A percentile compares a stretch with the other conserved stretches of the same genome.
phyloP scores from a whole-genome alignment of 2,888 invertebrate species.

The Trisateles emortualis region DNA sequence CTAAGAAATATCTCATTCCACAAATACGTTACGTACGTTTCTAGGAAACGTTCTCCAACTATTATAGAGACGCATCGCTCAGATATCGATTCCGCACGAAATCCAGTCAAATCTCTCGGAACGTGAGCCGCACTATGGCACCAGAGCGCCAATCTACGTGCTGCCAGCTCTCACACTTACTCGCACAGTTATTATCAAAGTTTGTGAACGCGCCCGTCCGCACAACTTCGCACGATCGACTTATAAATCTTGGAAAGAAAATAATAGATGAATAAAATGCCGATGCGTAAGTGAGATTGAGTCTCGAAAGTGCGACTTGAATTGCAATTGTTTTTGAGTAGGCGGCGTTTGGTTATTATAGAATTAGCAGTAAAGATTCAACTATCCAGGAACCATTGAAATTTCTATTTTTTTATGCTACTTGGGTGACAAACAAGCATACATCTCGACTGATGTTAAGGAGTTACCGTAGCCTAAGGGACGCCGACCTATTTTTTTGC shows the following conservation, averaged over 20 bases:
- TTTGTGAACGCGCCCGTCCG: constrained; percentile 45
- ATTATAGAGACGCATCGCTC: constrained; percentile 32
- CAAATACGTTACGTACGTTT: background rate
- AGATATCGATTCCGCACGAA: constrained; percentile 35
- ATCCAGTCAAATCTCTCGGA: constrained; percentile 44
- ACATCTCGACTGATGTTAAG: too few relatives aligned
- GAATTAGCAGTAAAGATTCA: too few relatives aligned
- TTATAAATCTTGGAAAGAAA: constrained; percentile 57
- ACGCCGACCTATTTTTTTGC: too few relatives aligned
- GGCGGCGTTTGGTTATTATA: too few relatives aligned
- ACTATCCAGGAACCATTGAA: too few relatives aligned
- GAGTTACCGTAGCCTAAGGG: too few relatives aligned
- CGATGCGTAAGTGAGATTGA: constrained; percentile 39
- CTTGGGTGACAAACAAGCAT: too few relatives aligned
- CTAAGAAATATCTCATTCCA: too few relatives aligned
- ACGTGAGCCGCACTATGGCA: constrained; percentile 36
- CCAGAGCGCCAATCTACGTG: constrained; percentile 44
- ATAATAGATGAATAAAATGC: constrained; percentile 51
- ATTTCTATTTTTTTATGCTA: too few relatives aligned
- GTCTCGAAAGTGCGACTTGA: constrained; percentile 13
- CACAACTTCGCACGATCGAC: constrained; percentile 52
- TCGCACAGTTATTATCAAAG: constrained; percentile 61
- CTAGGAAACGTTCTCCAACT: constrained; percentile 12
- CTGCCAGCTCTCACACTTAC: constrained; percentile 42
- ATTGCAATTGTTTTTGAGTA: constrained; percentile 21